A percentile compares a stretch with the other conserved stretches of the same genome.
Evolutionary conservation across 2,888 invertebrate species (phyloP).

Genomic region (Autographa gamma): DNA sequence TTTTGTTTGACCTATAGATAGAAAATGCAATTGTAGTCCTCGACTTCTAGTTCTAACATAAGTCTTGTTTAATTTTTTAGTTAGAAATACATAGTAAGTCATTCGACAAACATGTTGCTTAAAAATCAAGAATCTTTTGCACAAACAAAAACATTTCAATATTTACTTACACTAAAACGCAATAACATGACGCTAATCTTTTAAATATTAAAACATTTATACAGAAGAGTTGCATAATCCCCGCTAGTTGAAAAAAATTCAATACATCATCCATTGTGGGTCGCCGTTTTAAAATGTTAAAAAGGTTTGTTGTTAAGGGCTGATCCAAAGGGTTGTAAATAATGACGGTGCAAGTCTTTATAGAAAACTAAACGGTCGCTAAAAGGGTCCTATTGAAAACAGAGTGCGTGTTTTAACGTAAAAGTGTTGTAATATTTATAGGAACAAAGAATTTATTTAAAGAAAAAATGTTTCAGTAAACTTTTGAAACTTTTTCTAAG

Average conservation of each 20-base stretch:
- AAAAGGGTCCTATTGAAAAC: constrained; percentile 62
- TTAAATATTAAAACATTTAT: constrained; percentile 89
- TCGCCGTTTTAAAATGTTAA: constrained; percentile 87
- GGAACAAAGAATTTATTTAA: constrained; percentile 7
- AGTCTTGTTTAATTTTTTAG: not conserved
- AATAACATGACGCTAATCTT: constrained; percentile 86
- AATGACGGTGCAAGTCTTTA: constrained; percentile 86
- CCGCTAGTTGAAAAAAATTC: constrained; percentile 73
- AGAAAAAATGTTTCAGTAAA: not conserved
- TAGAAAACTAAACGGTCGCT: constrained; percentile 83
- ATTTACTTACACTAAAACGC: constrained; percentile 72
- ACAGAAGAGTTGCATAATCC: constrained; percentile 79
- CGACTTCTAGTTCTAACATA: not conserved
- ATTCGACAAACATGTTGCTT: constrained; percentile 23
- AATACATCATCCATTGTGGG: constrained; percentile 82
- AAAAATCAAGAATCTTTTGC: constrained; percentile 59
- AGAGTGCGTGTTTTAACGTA: constrained; percentile 41
- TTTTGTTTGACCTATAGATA: no score
- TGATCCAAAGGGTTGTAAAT: constrained; percentile 87
- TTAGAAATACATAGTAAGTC: not conserved
- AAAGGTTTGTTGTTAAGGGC: constrained; percentile 87
- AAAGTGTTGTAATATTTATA: constrained; percentile 12
- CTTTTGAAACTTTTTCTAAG: not conserved
- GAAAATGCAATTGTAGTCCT: no score
- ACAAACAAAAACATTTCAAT: constrained; percentile 77